Base-by-base conservation (phyloP, 2,888 invertebrate genomes). In the Crematogaster levior region DNA sequence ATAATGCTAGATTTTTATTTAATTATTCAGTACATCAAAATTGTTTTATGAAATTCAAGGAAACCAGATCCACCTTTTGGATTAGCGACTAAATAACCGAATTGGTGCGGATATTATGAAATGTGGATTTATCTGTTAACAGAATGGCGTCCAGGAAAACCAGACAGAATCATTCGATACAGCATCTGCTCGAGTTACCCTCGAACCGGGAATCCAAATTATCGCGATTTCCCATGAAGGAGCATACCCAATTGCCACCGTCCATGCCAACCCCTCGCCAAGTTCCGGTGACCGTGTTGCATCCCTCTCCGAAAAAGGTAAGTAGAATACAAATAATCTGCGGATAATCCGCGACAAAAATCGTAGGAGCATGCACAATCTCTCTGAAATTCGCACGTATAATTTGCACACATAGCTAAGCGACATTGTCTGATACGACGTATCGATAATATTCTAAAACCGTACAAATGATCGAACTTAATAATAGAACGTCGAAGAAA, bases 131-230 rank as follows among this genome's bases (percentile, higher is more conserved):
- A 66, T 79, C 65, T 82, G 61, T 74, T 83, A 51, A 60, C 84
- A 94, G 95, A 90, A 95, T 95, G 95, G 94, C 95, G 91, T 93
- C 94, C 86, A 94, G 94, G 91, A 95, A 95, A 91, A 95, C 95
- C 85, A 94, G 94, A 87, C 95, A 95, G 89, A 95, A 95, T 90
- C 95, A 95, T 92, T 95, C 95, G 83, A 95, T 95, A 90, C 95
- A 95, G 92, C 95, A 95, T 91, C 94, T 95, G 77, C 93, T 95
- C 92, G 95, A 95, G 91, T 94, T 95, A 88, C 93, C 94, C 75
- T 95, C 95, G 86, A 94, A 94, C 84, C 94, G 95, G 85, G 93
- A 94, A 86, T 92, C 92, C 81, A 93, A 90, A 88, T 88, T 90
- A 85, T 90, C 90, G 81, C 87, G 88, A 81, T 89, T 89, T 86